Base-by-base conservation (phyloP, 2,888 invertebrate genomes). In the Seira sanloemensis region DNA sequence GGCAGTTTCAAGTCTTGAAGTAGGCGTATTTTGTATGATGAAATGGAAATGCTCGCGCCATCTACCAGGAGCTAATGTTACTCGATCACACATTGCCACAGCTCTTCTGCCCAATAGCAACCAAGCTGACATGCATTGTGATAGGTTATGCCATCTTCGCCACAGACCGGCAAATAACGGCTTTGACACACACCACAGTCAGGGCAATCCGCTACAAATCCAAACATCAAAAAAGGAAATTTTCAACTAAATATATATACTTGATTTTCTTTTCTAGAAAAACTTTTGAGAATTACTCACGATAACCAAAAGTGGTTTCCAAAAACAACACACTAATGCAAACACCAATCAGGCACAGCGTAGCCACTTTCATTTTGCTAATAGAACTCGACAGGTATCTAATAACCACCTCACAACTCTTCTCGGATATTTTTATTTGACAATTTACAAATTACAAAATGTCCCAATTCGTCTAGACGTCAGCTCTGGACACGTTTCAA, bases 171-270 rank as follows among this genome's bases (percentile, higher is more conserved):
- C n/a, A 81, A 79, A 25, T 84, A 86, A 21, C 77, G 50, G 27
- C 78, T 76, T 71, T 87, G 87, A 46, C 87, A 87, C 4, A 87
- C 77, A 24, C 87, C 87, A 67, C 87, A 87, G 50, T 87, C 81
- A 12, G 84, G 62, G 75, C 87, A 87, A 25, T 87, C 85, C 21
- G 84, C 87, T 87, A 62, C 2, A 83, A 58, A 24, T 62, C n/a
- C 24, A 24, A 58, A 62, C 19, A 58, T 21, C 24, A 23, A 18
- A n/a, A n/a, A n/a, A 67, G 16, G 7, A 19, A 2, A 67, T 16
- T 67, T 62, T 5, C 19, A 50, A 71, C 67, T 77, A 71, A 71
- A 69, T 2, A 37, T 71, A 78, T 16, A 25, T 58, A 7, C 26
- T 27, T n/a, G 23, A 21, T 66, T 1, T 12, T 16, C 65, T 1